Evolutionary conservation across 2,888 invertebrate genomes (phyloP).

Genomic region (Oscheius sp.): DNA sequence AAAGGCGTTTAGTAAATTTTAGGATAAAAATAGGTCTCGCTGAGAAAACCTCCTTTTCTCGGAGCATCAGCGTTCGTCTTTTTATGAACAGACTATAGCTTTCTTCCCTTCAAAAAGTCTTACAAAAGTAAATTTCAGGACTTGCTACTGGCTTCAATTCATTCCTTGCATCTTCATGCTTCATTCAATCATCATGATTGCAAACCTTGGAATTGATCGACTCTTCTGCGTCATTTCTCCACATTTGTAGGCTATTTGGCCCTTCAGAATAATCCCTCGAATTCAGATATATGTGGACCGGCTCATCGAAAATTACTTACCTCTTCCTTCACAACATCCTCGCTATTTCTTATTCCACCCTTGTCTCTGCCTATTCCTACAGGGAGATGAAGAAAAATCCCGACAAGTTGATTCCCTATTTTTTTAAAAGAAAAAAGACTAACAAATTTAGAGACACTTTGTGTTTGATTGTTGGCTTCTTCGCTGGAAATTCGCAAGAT

Average conservation of each 20-base stretch:
- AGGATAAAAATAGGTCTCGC: no score
- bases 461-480: background rate
- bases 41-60: no score
- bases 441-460: background rate
- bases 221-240: background rate
- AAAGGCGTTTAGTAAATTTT: no score
- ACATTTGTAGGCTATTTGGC: background rate
- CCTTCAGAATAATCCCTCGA: background rate
- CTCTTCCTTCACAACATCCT: background rate
- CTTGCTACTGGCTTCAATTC: conserved; percentile 6
- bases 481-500: background rate
- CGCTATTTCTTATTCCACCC: background rate
- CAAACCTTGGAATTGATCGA: background rate
- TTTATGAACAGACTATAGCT: no score
- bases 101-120: background rate
- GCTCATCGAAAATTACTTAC: background rate
- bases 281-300: background rate
- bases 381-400: background rate
- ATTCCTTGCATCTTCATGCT: background rate
- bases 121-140: background rate
- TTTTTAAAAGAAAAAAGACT: background rate
- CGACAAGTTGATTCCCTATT: background rate
- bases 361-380: background rate
- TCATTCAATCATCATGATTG: conserved; percentile 2
- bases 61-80: no score